These are phyloP conservation scores for Oceanodroma leucorhoa DNA, from an alignment of 2,797 vertebrate genomes.

Conservation along the genomic window DNA sequence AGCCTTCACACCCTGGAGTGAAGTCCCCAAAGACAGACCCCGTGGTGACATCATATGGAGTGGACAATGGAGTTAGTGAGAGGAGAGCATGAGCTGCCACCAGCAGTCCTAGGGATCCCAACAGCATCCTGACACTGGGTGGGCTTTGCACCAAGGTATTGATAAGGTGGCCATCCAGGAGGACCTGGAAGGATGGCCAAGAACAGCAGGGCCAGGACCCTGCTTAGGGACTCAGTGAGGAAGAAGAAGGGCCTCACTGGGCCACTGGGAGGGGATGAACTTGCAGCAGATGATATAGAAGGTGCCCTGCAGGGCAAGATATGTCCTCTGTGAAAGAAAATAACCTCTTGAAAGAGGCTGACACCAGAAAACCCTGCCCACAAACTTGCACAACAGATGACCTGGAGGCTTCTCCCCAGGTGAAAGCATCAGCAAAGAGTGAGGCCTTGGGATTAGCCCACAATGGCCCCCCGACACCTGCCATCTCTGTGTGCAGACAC, in stretches of 20 bases:
- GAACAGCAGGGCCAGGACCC: background rate
- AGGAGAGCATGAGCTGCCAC: background rate
- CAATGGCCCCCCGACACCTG: rapidly evolving
- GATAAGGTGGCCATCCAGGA: background rate
- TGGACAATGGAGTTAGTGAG: background rate
- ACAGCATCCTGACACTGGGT: background rate
- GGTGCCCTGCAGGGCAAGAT: background rate
- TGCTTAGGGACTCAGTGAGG: background rate
- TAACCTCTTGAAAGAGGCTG: background rate
- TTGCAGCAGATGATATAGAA: background rate
- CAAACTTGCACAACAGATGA: background rate
- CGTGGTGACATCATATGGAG: rapidly evolving
- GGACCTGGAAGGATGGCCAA: background rate
- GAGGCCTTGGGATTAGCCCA: background rate
- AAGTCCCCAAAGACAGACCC: background rate
- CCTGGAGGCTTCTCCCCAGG: background rate
- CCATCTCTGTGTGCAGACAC: background rate
- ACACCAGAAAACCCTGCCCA: background rate
- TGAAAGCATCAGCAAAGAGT: background rate
- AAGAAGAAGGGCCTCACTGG: background rate
- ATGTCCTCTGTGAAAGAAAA: background rate
- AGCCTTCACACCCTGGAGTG: background rate
- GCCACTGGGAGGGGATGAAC: background rate
- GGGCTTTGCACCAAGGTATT: background rate
- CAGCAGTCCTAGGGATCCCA: background rate